A percentile compares a stretch with the other conserved stretches of the same genome.
phyloP scores from a whole-genome alignment of 2,797 vertebrate species.

The Sebastes diaconus region DNA sequence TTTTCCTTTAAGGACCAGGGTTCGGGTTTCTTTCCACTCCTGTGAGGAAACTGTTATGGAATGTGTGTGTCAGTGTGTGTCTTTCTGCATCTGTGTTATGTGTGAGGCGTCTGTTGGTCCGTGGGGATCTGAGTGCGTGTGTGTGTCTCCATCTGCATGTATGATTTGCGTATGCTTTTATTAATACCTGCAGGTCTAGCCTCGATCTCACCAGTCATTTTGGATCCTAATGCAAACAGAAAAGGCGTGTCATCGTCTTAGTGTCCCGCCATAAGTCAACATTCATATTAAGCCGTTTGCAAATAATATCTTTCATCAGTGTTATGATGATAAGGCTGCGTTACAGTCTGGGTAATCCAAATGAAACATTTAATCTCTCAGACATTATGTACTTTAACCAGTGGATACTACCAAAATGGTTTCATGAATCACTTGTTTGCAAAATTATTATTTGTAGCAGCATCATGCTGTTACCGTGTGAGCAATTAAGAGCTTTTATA shows the following conservation, averaged over 20 bases:
- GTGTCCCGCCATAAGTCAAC: slow-evolving; percentile 46
- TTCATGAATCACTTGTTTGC: neutral
- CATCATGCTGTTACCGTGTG: neutral
- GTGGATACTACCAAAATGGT: too few relatives aligned
- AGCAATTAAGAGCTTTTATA: neutral
- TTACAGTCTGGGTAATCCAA: neutral
- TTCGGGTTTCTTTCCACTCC: slow-evolving; percentile 64
- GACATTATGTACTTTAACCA: neutral
- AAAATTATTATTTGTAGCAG: neutral
- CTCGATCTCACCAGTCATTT: slow-evolving; percentile 12
- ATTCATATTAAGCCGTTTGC: slow-evolving; percentile 13
- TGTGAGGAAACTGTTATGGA: slow-evolving; percentile 75
- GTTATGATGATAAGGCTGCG: neutral
- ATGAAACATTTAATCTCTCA: neutral
- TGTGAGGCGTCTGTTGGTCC: neutral
- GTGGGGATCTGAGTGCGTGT: neutral
- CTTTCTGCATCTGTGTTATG: neutral
- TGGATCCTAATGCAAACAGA: slow-evolving; percentile 38
- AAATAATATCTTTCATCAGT: slow-evolving; percentile 8
- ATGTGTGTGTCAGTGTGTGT: slow-evolving; percentile 53
- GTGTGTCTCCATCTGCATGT: neutral
- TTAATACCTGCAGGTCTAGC: slow-evolving; percentile 17
- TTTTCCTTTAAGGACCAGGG: slow-evolving; percentile 63
- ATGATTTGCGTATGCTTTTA: neutral
- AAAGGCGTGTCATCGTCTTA: slow-evolving; percentile 21